phyloP scores from a whole-genome alignment of 2,797 vertebrate species.

The Alca torda region DNA sequence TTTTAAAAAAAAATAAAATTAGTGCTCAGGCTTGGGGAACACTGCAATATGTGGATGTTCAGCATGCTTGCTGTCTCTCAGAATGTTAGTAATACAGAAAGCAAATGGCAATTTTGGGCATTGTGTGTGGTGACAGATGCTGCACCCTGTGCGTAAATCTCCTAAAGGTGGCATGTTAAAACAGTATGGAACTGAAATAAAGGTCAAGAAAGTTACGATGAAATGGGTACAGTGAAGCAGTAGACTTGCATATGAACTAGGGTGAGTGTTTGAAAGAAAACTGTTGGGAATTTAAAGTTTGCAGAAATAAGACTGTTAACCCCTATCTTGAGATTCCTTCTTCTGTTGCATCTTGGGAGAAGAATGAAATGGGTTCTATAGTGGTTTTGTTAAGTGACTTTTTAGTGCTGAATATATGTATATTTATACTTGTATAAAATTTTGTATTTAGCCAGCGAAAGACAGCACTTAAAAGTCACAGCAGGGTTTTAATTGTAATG shows the following conservation, averaged over 20 bases:
- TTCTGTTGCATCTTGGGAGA: background rate
- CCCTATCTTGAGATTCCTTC: background rate
- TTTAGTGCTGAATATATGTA: background rate
- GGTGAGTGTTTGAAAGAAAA: background rate
- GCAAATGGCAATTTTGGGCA: background rate
- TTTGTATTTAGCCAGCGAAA: background rate
- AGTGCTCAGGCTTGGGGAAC: background rate
- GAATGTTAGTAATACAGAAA: background rate
- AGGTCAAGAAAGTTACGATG: background rate
- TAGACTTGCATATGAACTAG: background rate
- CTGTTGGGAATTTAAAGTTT: background rate
- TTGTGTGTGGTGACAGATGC: background rate
- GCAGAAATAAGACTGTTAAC: background rate
- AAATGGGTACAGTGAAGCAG: background rate
- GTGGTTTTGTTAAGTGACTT: background rate
- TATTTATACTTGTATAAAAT: background rate
- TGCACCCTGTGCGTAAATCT: background rate
- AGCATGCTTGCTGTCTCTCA: background rate
- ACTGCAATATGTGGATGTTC: background rate
- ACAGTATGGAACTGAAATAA: background rate
- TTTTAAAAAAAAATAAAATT: background rate
- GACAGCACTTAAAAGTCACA: background rate
- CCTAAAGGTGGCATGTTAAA: background rate
- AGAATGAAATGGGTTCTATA: background rate
- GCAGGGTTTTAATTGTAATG: background rate